These are phyloP conservation scores for Sarcophilus harrisii DNA, from an alignment of 2,797 vertebrate species.

Conservation along the genomic window DNA sequence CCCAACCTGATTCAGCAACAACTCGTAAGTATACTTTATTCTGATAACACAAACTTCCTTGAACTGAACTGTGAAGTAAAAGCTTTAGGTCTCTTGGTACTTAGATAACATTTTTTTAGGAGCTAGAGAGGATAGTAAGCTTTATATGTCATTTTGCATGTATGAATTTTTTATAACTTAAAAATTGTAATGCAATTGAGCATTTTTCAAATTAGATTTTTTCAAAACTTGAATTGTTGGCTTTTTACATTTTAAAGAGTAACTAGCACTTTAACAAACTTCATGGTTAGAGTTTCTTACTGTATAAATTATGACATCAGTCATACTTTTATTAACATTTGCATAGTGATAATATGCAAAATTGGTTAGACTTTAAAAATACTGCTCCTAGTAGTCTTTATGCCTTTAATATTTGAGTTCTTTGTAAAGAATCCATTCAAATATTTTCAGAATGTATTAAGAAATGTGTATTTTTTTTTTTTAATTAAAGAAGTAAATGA, in stretches of 20 bases:
- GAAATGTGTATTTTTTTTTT: slow-evolving; percentile 62
- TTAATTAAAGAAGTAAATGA: slow-evolving; percentile 84
- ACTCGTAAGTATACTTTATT: slow-evolving; percentile 84
- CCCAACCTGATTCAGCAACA: slow-evolving; percentile 88
- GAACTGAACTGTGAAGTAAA: slow-evolving; percentile 34
- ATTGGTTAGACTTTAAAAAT: slow-evolving; percentile 49
- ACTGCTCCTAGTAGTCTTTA: background rate
- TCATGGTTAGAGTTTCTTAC: slow-evolving; percentile 14
- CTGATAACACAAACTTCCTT: slow-evolving; percentile 44
- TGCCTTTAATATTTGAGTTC: slow-evolving; percentile 29
- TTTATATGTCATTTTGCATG: background rate
- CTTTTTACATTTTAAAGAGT: background rate
- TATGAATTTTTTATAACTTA: slow-evolving; percentile 13
- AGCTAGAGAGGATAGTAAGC: slow-evolving; percentile 24
- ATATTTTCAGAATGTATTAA: slow-evolving; percentile 36
- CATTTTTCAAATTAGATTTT: slow-evolving; percentile 15
- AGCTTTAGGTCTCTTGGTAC: background rate
- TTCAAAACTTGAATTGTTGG: slow-evolving; percentile 26
- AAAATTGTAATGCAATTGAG: slow-evolving; percentile 48
- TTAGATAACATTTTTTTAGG: slow-evolving; percentile 1
- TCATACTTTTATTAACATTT: slow-evolving; percentile 58
- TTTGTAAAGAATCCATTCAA: slow-evolving; percentile 40
- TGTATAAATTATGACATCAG: slow-evolving; percentile 29
- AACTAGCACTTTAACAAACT: slow-evolving; percentile 33
- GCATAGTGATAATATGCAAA: slow-evolving; percentile 43